Percentiles rank a stretch among this genome's conserved stretches.
Conservation (phyloP, 1,140 invertebrate genomes). For the Paracyclopina nana region DNA sequence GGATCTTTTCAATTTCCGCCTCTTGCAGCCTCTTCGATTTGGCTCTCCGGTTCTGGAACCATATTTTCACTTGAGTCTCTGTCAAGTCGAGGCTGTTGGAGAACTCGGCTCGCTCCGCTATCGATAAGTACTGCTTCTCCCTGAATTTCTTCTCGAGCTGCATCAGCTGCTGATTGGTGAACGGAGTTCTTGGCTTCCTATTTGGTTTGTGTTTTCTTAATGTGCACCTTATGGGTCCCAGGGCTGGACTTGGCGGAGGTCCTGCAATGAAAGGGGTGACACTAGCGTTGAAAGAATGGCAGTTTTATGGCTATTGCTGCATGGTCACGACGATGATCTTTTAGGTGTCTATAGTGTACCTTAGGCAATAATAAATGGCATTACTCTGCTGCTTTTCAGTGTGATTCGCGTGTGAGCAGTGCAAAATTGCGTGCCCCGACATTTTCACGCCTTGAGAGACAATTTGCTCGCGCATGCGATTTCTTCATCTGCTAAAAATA, state of each 20-base stretch:
- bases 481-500: too few species aligned
- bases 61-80: constrained; percentile 92
- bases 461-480: too few species aligned
- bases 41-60: constrained; percentile 89
- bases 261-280: neutral
- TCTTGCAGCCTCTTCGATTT: constrained; percentile 86
- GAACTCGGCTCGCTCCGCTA: constrained; percentile 90
- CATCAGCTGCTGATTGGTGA: constrained; percentile 84
- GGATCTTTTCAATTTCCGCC: constrained; percentile 62
- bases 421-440: too few species aligned
- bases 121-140: constrained; percentile 86
- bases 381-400: too few species aligned
- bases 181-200: constrained; percentile 86
- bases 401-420: too few species aligned
- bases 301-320: too few species aligned
- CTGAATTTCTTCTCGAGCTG: constrained; percentile 88
- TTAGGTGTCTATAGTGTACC: too few species aligned
- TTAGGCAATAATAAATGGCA: too few species aligned
- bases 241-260: neutral
- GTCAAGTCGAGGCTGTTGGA: constrained; percentile 76
- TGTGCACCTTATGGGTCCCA: constrained; percentile 7
- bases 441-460: too few species aligned
- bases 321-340: too few species aligned
- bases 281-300: too few species aligned
- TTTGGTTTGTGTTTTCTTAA: constrained; percentile 87